Percentiles rank a stretch among this genome's conserved stretches.
phyloP scores from a whole-genome alignment of 1,140 invertebrate genomes.

The Sitodiplosis mosellana region DNA sequence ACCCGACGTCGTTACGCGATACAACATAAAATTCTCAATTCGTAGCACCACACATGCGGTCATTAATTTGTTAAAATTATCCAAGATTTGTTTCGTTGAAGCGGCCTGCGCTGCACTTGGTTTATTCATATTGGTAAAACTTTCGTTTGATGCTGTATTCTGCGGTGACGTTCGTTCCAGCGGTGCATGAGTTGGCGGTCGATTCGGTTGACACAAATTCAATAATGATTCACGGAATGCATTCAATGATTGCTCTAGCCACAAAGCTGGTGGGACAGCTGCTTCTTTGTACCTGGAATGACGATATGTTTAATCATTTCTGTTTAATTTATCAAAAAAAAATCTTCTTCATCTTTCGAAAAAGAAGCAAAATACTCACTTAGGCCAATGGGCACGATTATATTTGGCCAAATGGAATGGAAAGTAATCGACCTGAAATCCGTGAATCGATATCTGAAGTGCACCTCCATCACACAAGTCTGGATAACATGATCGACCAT shows the following conservation, averaged over 20 bases:
- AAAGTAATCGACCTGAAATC: slow-evolving; percentile 88
- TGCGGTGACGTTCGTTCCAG: slow-evolving; percentile 24
- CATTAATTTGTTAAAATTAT: slow-evolving; percentile 71
- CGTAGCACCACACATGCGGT: slow-evolving; percentile 78
- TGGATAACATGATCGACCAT: slow-evolving; percentile 63
- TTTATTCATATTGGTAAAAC: neutral
- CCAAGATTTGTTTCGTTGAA: slow-evolving; percentile 45
- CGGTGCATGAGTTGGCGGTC: slow-evolving; percentile 34
- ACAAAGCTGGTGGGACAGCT: slow-evolving; percentile 41
- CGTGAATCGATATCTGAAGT: slow-evolving; percentile 77
- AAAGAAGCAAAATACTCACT: slow-evolving; percentile 27
- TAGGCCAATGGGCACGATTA: slow-evolving; percentile 74
- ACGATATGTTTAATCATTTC: neutral
- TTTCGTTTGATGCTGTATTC: neutral
- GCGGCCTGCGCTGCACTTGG: neutral
- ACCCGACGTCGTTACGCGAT: slow-evolving; percentile 59
- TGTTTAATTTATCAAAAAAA: neutral
- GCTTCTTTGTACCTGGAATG: slow-evolving; percentile 34
- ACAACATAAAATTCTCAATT: slow-evolving; percentile 74
- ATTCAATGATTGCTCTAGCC: slow-evolving; percentile 47
- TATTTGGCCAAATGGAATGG: slow-evolving; percentile 85
- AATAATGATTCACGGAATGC: slow-evolving; percentile 43
- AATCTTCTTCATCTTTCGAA: neutral
- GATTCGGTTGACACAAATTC: slow-evolving; percentile 39
- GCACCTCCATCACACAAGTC: slow-evolving; percentile 77